phyloP scores from a whole-genome alignment of 2,113 vertebrate genomes.

The Solea solea region DNA sequence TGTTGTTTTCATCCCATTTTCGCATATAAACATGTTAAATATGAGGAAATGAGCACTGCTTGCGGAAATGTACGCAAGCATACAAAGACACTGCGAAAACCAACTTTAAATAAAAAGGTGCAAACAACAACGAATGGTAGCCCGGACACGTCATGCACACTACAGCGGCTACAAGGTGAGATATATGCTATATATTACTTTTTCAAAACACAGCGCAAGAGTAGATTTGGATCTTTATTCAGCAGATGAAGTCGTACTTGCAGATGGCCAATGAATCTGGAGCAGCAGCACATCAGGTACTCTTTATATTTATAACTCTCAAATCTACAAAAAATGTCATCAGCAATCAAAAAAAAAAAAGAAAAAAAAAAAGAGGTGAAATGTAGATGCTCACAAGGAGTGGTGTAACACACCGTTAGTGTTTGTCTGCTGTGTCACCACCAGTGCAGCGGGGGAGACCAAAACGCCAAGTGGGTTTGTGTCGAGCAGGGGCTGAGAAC shows the following conservation, averaged over 20 bases:
- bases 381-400: conserved; percentile 23
- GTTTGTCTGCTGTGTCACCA: conserved; percentile 9
- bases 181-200: conserved; percentile 1
- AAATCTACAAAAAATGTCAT: neutral
- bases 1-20: conserved; percentile 9
- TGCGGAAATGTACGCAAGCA: neutral
- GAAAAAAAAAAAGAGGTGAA: neutral
- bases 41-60: neutral
- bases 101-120: neutral
- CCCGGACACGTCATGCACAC: conserved; percentile 31
- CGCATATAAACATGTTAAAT: conserved; percentile 2
- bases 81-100: too few species aligned
- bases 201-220: neutral
- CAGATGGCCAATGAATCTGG: neutral
- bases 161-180: conserved; percentile 22
- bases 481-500: conserved; percentile 5
- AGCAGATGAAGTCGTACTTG: conserved; percentile 14
- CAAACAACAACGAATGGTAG: neutral
- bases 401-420: neutral
- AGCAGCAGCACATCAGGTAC: conserved; percentile 4
- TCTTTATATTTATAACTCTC: neutral
- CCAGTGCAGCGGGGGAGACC: conserved; percentile 23
- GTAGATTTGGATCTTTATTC: neutral
- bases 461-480: conserved; percentile 58
- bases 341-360: neutral